Evolutionary conservation across 2,797 vertebrate species (phyloP), one percentile per base, ranked within the genome.

Genomic region (Schizopygopsis malacanthus): DNA sequence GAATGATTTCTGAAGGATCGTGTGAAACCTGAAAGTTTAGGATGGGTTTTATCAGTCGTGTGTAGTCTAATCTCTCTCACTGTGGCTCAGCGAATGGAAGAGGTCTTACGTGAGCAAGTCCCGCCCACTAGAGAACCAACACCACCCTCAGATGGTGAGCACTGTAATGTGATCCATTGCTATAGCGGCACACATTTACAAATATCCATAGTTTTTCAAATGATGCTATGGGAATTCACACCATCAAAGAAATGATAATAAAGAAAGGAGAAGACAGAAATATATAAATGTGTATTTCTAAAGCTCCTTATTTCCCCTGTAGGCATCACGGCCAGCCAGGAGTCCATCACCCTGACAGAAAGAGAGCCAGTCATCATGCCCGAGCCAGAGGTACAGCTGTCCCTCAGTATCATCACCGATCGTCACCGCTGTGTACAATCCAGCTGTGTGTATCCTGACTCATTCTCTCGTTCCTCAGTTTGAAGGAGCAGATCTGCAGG

Each of bases 281-380:
- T 25, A 56, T 15, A 67, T 11, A 67, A 33, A 25, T 78, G 9
- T 67, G 54, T n/a, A 5, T 56, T 87, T 56, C 20, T 84, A 63
- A n/a, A 61, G 75, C 33, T 18, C 47, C 16, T 16, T 52, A 52
- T n/a, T 1, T 83, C 16, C 33, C 0, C 39, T 87, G 3, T 69
- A 95, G 94, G 22, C 67, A 89, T 92, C 22, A 95, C 94, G 1
- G 93, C 91, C 0, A 92, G 93, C 85, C 91, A 90, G 82, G 93
- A 93, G 0, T 69, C 6, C 85, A 96, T 96, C 84, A 95, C 94
- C 0, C 79, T 96, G 88, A 91, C 56, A 13, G 95, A 96, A 83
- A 41, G 3, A 0, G 89, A 90, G 83, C 91, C 90, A 0, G 33
- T 83, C 3, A 0, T 61, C 0, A 45, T 92, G 65, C 90, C 89